Evolutionary conservation across 2,113 vertebrate genomes (phyloP), one percentile per base, ranked within the genome.

Genomic region (Rhynchopsitta pachyrhyncha): DNA sequence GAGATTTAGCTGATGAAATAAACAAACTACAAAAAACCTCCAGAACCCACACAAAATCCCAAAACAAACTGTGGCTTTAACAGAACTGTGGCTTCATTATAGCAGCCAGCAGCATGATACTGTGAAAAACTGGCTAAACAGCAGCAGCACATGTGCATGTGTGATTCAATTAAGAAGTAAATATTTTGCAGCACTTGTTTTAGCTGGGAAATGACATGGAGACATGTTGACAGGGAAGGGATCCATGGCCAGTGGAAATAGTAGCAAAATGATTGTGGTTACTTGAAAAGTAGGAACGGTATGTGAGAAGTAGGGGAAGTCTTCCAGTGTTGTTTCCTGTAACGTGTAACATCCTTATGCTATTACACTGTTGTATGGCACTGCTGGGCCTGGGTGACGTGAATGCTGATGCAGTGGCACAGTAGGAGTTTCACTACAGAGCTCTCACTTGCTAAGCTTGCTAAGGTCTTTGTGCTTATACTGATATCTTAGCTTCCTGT

Each of bases 321-420:
- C 17, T 41, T 49, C 12, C 16, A 41, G 20, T 63, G 46, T 9
- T 78, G 42, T 46, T 69, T 53, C 14, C 29, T 68, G 27, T 31
- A 41, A 69, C 0, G 0, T n/a, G 16, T 28, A 49, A 42, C 27
- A 37, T 33, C n/a, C n/a, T 41, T 19, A 7, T 6, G 44, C 33
- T 59, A 24, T 59, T 59, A 59, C 1, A 2, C 33, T 59, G 33
- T n/a, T 59, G 22, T 35, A 35, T 4, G 9, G 57, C 35, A 5
- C 12, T 37, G 27, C 55, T 31, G 18, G 7, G 25, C 23, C 44
- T 70, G 68, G 24, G n/a, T 12, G 50, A 29, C 5, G 3, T 0
- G 1, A 73, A 27, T 3, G 47, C 22, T 35, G 35, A 13, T 17
- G 28, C 17, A 50, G 29, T 63, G 62, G 25, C 37, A 16, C 11